Evolutionary conservation across 2,113 vertebrate species (phyloP).

Genomic region (Centropristis striata): DNA sequence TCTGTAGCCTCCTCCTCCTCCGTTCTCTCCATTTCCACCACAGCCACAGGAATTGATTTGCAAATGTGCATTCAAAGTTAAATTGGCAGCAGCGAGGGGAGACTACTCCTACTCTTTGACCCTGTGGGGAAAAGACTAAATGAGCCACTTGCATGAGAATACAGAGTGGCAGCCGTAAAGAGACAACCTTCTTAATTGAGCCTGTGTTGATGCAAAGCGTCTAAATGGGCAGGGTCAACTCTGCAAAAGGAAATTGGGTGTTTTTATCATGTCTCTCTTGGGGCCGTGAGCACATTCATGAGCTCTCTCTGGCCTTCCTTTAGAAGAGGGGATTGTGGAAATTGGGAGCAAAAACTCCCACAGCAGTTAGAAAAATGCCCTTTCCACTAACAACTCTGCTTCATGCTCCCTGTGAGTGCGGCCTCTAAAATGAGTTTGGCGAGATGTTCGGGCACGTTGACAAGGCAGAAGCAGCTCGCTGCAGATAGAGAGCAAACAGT

Average conservation of each 20-base stretch:
- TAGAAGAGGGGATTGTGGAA: constrained; percentile 30
- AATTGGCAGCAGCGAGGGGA: constrained; percentile 65
- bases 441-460: constrained; percentile 46
- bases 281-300: constrained; percentile 35
- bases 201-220: constrained; percentile 61
- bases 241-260: constrained; percentile 75
- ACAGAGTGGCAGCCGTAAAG: constrained; percentile 75
- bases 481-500: constrained; percentile 17
- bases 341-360: constrained; percentile 48
- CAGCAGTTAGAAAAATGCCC: constrained; percentile 20
- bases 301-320: constrained; percentile 34
- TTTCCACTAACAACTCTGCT: constrained; percentile 46
- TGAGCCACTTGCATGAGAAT: constrained; percentile 82
- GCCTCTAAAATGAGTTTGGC: constrained; percentile 44
- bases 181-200: constrained; percentile 69
- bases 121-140: constrained; percentile 76
- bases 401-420: constrained; percentile 57
- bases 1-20: constrained; percentile 31
- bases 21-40: constrained; percentile 52
- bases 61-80: constrained; percentile 84
- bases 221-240: constrained; percentile 69
- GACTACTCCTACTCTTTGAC: constrained; percentile 74
- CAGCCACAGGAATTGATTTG: constrained; percentile 85
- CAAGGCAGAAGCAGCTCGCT: constrained; percentile 34
- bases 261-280: constrained; percentile 60